Evolutionary conservation across 2,113 vertebrate genomes (phyloP).

Genomic region (Noturus placidus): DNA sequence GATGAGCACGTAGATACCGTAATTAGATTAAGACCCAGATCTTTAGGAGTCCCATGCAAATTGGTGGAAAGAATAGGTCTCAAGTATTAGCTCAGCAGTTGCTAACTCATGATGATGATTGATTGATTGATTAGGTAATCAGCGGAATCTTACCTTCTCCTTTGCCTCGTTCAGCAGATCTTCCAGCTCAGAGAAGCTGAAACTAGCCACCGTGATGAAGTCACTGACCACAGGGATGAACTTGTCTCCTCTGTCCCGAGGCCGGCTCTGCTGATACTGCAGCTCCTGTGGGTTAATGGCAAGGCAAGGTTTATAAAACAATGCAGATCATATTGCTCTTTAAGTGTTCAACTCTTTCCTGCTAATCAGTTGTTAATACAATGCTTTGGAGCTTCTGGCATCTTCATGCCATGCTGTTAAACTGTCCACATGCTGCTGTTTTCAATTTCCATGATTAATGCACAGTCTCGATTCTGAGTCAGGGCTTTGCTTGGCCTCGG

Average conservation of each 20-base stretch:
- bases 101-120: background rate
- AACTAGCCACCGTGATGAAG: constrained; percentile 96
- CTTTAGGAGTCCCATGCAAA: constrained; percentile 1
- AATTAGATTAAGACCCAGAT: constrained; percentile 3
- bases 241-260: constrained; percentile 85
- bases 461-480: constrained; percentile 14
- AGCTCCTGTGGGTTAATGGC: constrained; percentile 79
- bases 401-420: constrained; percentile 24
- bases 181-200: constrained; percentile 96
- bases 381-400: background rate
- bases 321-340: background rate
- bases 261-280: constrained; percentile 88
- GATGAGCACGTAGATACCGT: constrained; percentile 5
- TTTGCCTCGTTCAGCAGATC: constrained; percentile 91
- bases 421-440: constrained; percentile 21
- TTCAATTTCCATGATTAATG: constrained; percentile 33
- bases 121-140: background rate
- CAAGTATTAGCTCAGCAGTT: background rate
- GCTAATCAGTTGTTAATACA: constrained; percentile 5
- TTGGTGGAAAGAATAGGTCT: background rate
- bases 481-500: constrained; percentile 14
- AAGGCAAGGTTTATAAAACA: background rate
- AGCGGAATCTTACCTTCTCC: constrained; percentile 82
- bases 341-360: background rate
- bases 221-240: constrained; percentile 97